Conservation (phyloP, 2,113 vertebrate species). For the Acrocephalus arundinaceus region DNA sequence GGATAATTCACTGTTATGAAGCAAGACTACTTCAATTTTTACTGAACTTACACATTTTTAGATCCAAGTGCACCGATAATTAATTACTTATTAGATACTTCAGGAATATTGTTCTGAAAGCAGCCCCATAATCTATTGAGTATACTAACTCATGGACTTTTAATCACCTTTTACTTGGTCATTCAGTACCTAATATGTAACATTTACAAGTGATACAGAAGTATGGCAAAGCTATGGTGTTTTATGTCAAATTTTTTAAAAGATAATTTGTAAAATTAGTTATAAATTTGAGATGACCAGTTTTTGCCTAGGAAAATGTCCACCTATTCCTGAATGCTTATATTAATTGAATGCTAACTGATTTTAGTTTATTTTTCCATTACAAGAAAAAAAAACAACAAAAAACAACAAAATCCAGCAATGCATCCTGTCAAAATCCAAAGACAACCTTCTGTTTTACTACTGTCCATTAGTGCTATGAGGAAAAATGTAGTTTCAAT, state of each 20-base stretch:
- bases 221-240: neutral
- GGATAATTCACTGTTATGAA: neutral
- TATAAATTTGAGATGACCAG: neutral
- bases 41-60: neutral
- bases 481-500: neutral
- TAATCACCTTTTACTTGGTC: neutral
- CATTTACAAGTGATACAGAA: neutral
- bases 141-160: neutral
- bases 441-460: neutral
- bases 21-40: neutral
- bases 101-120: constrained; percentile 6
- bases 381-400: neutral
- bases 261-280: neutral
- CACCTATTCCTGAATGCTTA: neutral
- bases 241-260: neutral
- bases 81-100: constrained; percentile 1
- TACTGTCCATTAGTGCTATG: neutral
- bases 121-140: neutral
- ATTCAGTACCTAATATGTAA: neutral
- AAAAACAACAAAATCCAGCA: neutral
- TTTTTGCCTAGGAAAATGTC: neutral
- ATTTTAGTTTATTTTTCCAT: neutral
- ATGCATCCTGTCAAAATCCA: neutral
- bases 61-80: neutral
- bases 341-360: neutral